Base-by-base conservation (phyloP, 2,888 invertebrate genomes). In the Sericinus montela region DNA sequence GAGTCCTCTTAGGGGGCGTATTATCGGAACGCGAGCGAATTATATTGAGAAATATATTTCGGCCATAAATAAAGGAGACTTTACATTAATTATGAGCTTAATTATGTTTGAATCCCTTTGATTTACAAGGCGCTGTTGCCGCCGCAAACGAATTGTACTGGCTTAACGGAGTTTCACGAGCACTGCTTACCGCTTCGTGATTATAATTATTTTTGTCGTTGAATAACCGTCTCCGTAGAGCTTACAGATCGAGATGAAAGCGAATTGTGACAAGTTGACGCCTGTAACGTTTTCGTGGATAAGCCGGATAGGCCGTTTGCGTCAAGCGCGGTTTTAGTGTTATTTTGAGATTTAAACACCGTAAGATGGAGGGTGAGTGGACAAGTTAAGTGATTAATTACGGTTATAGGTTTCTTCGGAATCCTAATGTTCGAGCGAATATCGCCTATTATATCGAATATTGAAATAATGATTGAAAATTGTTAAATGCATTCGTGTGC, bases 71-170 rank as follows among this genome's bases (percentile, higher is more conserved):
- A 83, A 86, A 74, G 70, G 67, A 77, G 81, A 75, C 79, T 81
- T 83, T 83, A 84, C 85, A 86, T 87, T 86, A 86, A 87, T 87
- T 87, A 86, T 86, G 77, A 80, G 84, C 85, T 86, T 86, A 86
- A 87, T 88, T 83, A 84, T 81, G 79, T 84, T 65, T 77, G 84
- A 85, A 83, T 87, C 86, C 85, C 86, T 86, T 88, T 88, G 87
- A 88, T 88, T 87, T 87, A 88, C 83, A 85, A 80, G 82, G 75
- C 78, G 79, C 83, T 81, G 81, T 76, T 78, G 84, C 82, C 76
- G 79, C 86, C 85, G 78, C 85, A 75, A 84, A 84, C 84, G 86
- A 84, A 85, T 80, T 80, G 86, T 80, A 78, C 74, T 80, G 85
- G 86, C 85, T 88, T 88, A 88, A 72, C 75, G 76, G 72, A 75